phyloP scores from a whole-genome alignment of 2,113 vertebrate genomes.

The Ptyas mucosa region DNA sequence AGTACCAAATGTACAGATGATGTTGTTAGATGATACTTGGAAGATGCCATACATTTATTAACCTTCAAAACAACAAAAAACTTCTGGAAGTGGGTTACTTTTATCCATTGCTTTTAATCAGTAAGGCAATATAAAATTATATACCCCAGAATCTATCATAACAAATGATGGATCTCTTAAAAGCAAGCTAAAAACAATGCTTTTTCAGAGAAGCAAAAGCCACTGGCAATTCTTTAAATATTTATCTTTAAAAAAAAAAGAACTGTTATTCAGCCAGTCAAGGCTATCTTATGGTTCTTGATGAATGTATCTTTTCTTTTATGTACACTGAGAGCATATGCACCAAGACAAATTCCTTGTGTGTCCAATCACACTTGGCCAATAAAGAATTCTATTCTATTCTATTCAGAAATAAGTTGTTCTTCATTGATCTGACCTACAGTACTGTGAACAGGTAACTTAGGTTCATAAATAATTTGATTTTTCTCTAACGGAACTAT shows the following conservation, averaged over 20 bases:
- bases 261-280: not conserved
- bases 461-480: not conserved
- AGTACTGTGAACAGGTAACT: not conserved
- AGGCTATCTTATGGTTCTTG: not conserved
- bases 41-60: not conserved
- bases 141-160: not conserved
- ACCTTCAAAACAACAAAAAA: not conserved
- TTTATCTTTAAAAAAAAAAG: not conserved
- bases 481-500: not conserved
- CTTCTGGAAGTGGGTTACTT: not conserved
- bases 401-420: not conserved
- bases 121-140: not conserved
- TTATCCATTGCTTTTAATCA: not conserved
- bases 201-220: not conserved
- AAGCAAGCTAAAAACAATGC: not conserved
- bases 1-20: not conserved
- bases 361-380: too few relatives aligned
- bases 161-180: not conserved
- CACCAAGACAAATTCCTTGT: too few relatives aligned
- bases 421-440: not conserved
- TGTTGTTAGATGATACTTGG: not conserved
- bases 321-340: too few relatives aligned
- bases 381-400: too few relatives aligned
- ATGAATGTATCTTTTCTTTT: too few relatives aligned
- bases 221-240: not conserved